Conservation (phyloP, 1,140 invertebrate genomes). For the Sinonovacula constricta region DNA sequence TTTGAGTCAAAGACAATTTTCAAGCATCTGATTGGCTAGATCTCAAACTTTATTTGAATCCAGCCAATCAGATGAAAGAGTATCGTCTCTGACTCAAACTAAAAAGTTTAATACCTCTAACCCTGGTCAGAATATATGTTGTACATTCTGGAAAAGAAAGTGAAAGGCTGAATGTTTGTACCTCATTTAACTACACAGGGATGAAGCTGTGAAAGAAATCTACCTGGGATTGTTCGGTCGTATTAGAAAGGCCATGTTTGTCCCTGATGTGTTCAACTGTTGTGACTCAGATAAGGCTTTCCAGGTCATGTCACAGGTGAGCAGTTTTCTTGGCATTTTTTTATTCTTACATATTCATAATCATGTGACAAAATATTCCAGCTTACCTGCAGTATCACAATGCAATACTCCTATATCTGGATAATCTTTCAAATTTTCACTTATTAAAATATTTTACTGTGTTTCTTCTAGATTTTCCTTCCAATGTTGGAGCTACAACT, state of each 20-base stretch:
- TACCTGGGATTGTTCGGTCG: slow-evolving; percentile 19
- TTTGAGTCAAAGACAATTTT: too few species aligned
- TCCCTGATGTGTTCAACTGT: slow-evolving; percentile 25
- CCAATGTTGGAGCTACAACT: slow-evolving; percentile 24
- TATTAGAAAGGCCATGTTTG: slow-evolving; percentile 29
- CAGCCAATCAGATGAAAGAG: too few species aligned
- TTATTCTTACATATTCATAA: too few species aligned
- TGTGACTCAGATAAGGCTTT: slow-evolving; percentile 6
- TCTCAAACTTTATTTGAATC: too few species aligned
- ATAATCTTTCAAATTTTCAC: background rate
- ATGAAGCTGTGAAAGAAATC: slow-evolving; percentile 15
- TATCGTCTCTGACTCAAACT: too few species aligned
- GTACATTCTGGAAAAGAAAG: too few species aligned
- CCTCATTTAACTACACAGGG: slow-evolving; percentile 27
- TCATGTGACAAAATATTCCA: background rate
- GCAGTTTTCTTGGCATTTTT: background rate
- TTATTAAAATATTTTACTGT: background rate
- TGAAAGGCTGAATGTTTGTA: too few species aligned
- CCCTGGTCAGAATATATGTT: too few species aligned
- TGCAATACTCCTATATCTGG: background rate
- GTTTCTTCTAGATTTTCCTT: slow-evolving; percentile 28
- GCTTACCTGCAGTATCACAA: background rate
- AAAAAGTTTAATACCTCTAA: too few species aligned
- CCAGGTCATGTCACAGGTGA: slow-evolving; percentile 20
- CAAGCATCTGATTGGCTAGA: too few species aligned